A percentile compares a stretch with the other conserved stretches of the same genome.
phyloP scores from a whole-genome alignment of 2,797 vertebrate genomes.

The Euthynnus affinis region DNA sequence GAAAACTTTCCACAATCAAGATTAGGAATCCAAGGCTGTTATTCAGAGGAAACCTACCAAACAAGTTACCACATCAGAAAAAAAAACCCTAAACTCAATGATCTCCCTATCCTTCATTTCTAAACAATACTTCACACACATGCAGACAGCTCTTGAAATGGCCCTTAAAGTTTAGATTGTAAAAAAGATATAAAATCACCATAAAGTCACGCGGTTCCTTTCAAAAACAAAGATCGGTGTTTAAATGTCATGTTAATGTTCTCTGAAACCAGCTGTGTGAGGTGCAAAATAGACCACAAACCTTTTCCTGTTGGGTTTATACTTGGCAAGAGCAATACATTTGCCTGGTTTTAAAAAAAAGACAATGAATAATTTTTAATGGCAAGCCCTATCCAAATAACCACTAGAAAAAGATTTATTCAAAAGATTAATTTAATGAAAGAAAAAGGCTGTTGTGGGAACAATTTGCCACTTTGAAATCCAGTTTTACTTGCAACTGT shows the following conservation, averaged over 20 bases:
- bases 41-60: slow-evolving; percentile 30
- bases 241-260: slow-evolving; percentile 25
- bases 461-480: slow-evolving; percentile 13
- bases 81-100: slow-evolving; percentile 1
- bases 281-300: slow-evolving; percentile 37
- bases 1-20: slow-evolving; percentile 21
- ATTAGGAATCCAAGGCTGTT: slow-evolving; percentile 15
- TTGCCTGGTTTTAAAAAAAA: slow-evolving; percentile 16
- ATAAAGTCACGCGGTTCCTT: slow-evolving; percentile 12
- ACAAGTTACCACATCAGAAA: slow-evolving; percentile 27
- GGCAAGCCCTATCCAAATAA: slow-evolving; percentile 17
- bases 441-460: neutral
- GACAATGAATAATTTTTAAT: slow-evolving; percentile 47
- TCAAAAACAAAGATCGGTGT: slow-evolving; percentile 17
- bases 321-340: slow-evolving; percentile 31
- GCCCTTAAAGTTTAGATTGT: neutral
- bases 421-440: slow-evolving; percentile 23
- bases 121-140: slow-evolving; percentile 1
- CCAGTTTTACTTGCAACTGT: neutral
- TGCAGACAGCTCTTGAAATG: neutral
- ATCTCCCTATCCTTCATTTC: neutral
- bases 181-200: slow-evolving; percentile 1
- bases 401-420: slow-evolving; percentile 24
- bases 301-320: slow-evolving; percentile 31
- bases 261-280: slow-evolving; percentile 4